Base-by-base conservation (phyloP, 2,888 invertebrate genomes). In the Caradrina clavipalpis region DNA sequence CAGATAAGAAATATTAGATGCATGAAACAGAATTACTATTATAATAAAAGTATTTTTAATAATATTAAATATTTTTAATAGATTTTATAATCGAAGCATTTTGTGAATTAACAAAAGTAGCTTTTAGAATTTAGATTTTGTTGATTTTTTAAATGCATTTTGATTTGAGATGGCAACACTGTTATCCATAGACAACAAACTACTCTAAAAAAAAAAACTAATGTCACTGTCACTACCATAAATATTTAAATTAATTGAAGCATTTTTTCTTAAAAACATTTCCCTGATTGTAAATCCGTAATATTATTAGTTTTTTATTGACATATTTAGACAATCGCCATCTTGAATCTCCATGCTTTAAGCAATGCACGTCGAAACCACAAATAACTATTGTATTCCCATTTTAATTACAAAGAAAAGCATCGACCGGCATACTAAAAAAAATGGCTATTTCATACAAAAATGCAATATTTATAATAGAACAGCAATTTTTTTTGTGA, bases 61-160 rank as follows among this genome's bases (percentile, higher is more conserved):
- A 69, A 80, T 78, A 70, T 65, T 73, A 57, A 64, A 69, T 73
- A 72, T 70, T 79, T 71, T 69, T 70, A 64, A 47, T 69, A 78
- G 65, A 61, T 61, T 65, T 76, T 76, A 71, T 73, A 69, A 69
- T 73, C 69, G 53, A 73, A 80, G 83, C 81, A 81, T 81, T 81
- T 81, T 80, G 80, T 76, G 69, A 65, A 74, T 77, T 80, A 83
- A 81, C 80, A 80, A 78, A 79, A 69, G 35, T 67, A 76, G 80
- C 60, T 69, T 76, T 59, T 80, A 71, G 71, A 47, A 50, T 31
- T 57, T 66, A 71, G 67, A 59, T 64, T 80, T 81, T 80, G 81
- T 71, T 82, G 64, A 62, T 57, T 79, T 76, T 70, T 70, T 49
- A 35, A 45, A 69, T 31, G 76, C 77, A 60, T 72, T 65, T 56